Base-by-base conservation (phyloP, 2,888 invertebrate genomes). In the Polydesmus complanatus region DNA sequence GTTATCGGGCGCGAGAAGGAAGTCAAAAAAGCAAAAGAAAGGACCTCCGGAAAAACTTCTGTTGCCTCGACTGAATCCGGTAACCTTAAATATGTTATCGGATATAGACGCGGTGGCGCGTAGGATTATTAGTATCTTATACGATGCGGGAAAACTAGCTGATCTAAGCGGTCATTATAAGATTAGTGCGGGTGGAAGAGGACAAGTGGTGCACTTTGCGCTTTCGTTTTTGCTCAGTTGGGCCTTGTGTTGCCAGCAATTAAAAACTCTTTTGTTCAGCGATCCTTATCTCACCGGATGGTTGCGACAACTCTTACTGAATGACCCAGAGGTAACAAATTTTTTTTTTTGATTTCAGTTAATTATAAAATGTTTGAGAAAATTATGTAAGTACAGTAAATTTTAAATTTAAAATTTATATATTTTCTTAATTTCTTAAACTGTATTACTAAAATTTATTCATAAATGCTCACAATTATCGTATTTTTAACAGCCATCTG, bases 211-310 rank as follows among this genome's bases (percentile, higher is more conserved):
- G 21, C 92, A 93, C 71, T 93, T 91, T 71, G 86, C 91, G 19
- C 87, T 94, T 85, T 87, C 90, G 19, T 78, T 94, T 69, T 80
- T 94, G 65, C 92, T 94, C 37, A 92, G 91, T 67, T 92, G 93
- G 87, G 85, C 91, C 51, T 91, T 91, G 70, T 89, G 91, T 58
- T 86, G 88, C 52, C 83, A 85, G 11, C 83, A 84, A 66, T 88
- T 91, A 0, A 80, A 85, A 21, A 81, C 85, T 56, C 81, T 81
- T 27, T 74, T 94, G 18, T 91, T 91, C 69, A 82, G 84, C 69
- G 83, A 85, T 54, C 78, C 81, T 0, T 82, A 84, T 61, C 82
- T 89, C 68, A 73, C 76, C 48, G 72, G 73, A n/a, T 91, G 93
- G 83, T 79, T 94, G 56, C 86, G 88, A 47, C 77, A 90, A 65